Percentiles rank a stretch among this genome's conserved stretches.
phyloP scores from a whole-genome alignment of 2,113 vertebrate genomes.

The Vulpes vulpes region DNA sequence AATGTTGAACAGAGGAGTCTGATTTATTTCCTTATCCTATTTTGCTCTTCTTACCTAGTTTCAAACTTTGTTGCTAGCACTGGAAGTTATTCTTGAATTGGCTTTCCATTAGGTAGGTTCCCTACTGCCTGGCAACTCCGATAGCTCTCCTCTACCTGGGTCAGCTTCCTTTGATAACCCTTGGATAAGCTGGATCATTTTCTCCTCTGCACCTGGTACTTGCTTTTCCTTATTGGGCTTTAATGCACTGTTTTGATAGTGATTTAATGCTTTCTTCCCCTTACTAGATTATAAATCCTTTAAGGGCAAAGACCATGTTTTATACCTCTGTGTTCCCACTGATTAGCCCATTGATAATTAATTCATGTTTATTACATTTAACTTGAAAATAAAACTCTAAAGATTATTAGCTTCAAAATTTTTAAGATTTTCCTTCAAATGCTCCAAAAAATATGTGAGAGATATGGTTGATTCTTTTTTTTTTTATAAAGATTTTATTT shows the following conservation, averaged over 20 bases:
- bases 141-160: neutral
- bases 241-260: neutral
- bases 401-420: neutral
- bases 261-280: neutral
- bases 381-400: constrained; percentile 5
- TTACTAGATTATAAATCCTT: neutral
- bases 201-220: neutral
- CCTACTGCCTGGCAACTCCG: neutral
- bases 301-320: neutral
- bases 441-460: neutral
- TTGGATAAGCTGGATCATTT: neutral
- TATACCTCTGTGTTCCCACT: neutral
- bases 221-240: neutral
- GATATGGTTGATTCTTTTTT: neutral
- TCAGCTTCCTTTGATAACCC: neutral
- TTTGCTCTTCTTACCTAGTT: constrained; percentile 2
- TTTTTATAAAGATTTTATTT: neutral
- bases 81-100: neutral
- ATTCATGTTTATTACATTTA: neutral
- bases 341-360: neutral
- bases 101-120: neutral
- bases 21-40: neutral
- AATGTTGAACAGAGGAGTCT: neutral
- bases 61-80: neutral
- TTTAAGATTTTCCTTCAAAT: neutral